phyloP scores from a whole-genome alignment of 2,888 invertebrate genomes.

The Chrysomela aeneicollis region DNA sequence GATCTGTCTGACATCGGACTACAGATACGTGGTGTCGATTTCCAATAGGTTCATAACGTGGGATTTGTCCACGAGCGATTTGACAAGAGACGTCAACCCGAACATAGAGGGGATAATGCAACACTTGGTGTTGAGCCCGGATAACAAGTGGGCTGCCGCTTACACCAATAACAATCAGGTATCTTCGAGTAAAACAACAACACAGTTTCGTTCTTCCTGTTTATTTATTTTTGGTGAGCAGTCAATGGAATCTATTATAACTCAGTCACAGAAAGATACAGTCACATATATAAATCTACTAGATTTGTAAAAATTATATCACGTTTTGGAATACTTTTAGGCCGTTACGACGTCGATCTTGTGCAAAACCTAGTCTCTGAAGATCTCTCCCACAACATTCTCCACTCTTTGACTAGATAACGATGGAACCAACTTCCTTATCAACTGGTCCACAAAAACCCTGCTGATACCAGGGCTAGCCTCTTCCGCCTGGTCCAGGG shows the following conservation, averaged over 20 bases:
- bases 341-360: too few species aligned
- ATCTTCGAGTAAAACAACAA: slow-evolving; percentile 12
- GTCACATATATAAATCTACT: too few species aligned
- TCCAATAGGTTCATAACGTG: slow-evolving; percentile 97
- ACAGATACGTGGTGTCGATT: slow-evolving; percentile 92
- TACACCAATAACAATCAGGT: slow-evolving; percentile 94
- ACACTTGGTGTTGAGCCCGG: slow-evolving; percentile 88
- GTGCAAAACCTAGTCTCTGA: not conserved
- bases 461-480: slow-evolving; percentile 25
- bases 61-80: slow-evolving; percentile 94
- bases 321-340: too few species aligned
- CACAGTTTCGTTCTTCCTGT: too few species aligned
- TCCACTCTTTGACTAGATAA: slow-evolving; percentile 22
- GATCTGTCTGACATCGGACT: slow-evolving; percentile 88
- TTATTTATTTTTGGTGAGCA: not conserved
- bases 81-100: slow-evolving; percentile 92
- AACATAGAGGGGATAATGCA: slow-evolving; percentile 97
- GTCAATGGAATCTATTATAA: too few species aligned
- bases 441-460: slow-evolving; percentile 22
- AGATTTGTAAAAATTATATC: too few species aligned
- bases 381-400: slow-evolving; percentile 17
- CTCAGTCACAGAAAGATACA: too few species aligned
- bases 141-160: slow-evolving; percentile 95
- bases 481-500: slow-evolving; percentile 20
- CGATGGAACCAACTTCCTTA: slow-evolving; percentile 19